These are phyloP conservation scores for Dendrocincla tyrannina DNA, from an alignment of 2,797 vertebrate species.

Conservation along the genomic window DNA sequence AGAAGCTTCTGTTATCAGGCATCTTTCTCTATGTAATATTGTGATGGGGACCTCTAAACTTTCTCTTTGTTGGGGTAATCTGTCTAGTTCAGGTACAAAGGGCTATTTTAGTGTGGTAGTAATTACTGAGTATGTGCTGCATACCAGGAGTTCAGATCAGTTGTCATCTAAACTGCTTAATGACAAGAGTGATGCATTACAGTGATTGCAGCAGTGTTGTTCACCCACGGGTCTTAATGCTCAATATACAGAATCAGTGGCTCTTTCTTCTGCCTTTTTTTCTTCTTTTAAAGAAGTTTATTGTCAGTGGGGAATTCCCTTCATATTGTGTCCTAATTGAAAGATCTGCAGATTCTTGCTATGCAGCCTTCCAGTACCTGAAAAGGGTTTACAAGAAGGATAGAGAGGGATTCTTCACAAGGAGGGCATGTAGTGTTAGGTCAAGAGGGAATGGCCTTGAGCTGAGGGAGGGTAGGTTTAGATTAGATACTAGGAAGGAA, in stretches of 20 bases:
- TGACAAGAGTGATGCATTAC: neutral
- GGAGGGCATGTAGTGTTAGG: neutral
- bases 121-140: neutral
- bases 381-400: neutral
- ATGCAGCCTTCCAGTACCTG: neutral
- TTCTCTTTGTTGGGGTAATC: neutral
- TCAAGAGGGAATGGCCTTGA: neutral
- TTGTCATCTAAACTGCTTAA: conserved; percentile 13
- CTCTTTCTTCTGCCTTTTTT: neutral
- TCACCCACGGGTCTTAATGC: neutral
- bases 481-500: neutral
- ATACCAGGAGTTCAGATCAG: neutral
- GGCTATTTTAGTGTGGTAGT: neutral
- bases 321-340: neutral
- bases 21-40: neutral
- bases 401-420: neutral
- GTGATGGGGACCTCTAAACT: neutral
- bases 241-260: neutral
- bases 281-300: neutral
- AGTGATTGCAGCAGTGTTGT: neutral
- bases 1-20: neutral
- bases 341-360: neutral
- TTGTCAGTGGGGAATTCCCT: neutral
- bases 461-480: neutral
- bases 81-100: neutral